Evolutionary conservation across 2,888 invertebrate genomes (phyloP).

Genomic region (Harpalus rubripes): DNA sequence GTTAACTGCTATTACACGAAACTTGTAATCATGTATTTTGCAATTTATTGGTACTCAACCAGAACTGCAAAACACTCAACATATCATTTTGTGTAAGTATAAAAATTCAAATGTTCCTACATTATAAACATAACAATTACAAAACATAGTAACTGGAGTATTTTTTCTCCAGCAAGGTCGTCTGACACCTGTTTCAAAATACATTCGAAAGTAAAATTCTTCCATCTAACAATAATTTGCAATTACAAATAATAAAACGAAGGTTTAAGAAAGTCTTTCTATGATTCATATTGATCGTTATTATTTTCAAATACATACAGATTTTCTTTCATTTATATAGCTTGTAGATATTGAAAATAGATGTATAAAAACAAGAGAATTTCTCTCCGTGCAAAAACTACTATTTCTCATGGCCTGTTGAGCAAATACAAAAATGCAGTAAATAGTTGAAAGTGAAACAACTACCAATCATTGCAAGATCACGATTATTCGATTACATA

Average conservation of each 20-base stretch:
- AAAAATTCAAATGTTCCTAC: constrained; percentile 3
- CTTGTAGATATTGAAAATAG: constrained; percentile 30
- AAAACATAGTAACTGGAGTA: constrained; percentile 27
- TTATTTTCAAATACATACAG: constrained; percentile 10
- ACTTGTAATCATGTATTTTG: constrained; percentile 16
- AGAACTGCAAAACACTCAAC: constrained; percentile 28
- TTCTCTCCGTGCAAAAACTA: constrained; percentile 41
- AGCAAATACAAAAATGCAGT: constrained; percentile 53
- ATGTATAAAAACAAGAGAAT: constrained; percentile 47
- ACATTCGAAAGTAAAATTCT: constrained; percentile 2
- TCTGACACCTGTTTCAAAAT: background rate
- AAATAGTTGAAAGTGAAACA: constrained; percentile 45
- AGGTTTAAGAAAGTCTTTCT: constrained; percentile 31
- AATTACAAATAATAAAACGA: background rate
- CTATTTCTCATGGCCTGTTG: constrained; percentile 45
- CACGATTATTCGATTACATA: constrained; percentile 23
- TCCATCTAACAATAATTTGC: background rate
- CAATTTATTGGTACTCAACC: constrained; percentile 33
- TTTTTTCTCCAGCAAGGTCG: constrained; percentile 14
- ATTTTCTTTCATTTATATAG: constrained; percentile 33
- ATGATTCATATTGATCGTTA: constrained; percentile 34
- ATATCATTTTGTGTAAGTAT: constrained; percentile 26
- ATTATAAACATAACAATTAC: background rate
- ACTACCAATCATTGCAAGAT: constrained; percentile 39
- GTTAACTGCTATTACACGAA: constrained; percentile 4